Base-by-base conservation (phyloP, 1,140 invertebrate species). In the Papilio aristodemus region DNA sequence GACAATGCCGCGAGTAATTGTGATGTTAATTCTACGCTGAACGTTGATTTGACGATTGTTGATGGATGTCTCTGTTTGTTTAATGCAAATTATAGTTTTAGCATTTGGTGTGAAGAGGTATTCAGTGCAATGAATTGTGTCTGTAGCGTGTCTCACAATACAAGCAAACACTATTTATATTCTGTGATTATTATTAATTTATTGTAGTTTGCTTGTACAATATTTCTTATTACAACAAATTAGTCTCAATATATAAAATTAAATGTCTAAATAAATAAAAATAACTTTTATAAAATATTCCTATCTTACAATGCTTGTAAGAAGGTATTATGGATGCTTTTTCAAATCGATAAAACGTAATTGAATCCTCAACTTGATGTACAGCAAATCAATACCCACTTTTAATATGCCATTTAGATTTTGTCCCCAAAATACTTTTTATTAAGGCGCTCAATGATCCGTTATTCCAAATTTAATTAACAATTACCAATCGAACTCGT, bases 391-490 rank as follows among this genome's bases (percentile, higher is more conserved):
- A 13, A 54, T 54, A 25, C 17, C n/a, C 46, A 17, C 46, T 46
- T 25, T 22, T 32, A 6, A 32, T 32, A 32, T 32, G 6, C 46
- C 19, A 54, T 17, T 10, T 13, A 22, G 27, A 64, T 64, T 64
- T 43, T 27, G 62, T 64, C 62, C 39, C 38, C 17, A 14, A 43
- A 54, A 43, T 39, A 64, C 39, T 64, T 64, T 62, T 62, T 64
- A 64, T 25, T 25, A 43, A 38, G 27, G 11, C 11, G n/a, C 22
- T 64, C 19, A 27, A 64, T 41, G 9, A 22, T 39, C 60, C 59
- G 75, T 76, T 73, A 71, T 74, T 77, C 78, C 78, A 73, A 80
- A 80, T 82, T 82, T 80, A 82, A 78, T 80, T 76, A 78, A 78
- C 77, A 77, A 80, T 80, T 75, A 76, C 59, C 76, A 71, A 78